Conservation (phyloP, 2,113 vertebrate species). For the Onychostruthus taczanowskii region DNA sequence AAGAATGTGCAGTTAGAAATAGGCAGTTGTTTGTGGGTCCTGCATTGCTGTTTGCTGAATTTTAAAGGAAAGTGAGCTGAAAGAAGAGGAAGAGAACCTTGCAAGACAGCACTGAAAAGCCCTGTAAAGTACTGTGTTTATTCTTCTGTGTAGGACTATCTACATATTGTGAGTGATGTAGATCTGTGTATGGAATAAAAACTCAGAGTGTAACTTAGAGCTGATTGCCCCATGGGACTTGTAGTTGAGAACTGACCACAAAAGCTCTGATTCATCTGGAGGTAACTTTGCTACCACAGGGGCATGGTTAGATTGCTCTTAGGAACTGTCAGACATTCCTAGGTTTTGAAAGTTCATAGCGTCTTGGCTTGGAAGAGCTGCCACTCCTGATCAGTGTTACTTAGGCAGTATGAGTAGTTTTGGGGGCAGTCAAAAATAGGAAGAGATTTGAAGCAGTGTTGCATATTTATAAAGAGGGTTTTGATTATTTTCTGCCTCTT, state of each 20-base stretch:
- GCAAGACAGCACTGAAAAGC: neutral
- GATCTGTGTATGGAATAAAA: neutral
- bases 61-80: neutral
- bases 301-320: neutral
- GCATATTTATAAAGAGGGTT: neutral
- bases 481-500: neutral
- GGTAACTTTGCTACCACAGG: neutral
- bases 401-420: neutral
- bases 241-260: neutral
- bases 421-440: neutral
- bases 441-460: neutral
- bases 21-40: neutral
- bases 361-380: neutral
- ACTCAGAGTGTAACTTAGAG: neutral
- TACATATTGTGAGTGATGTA: neutral
- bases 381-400: neutral
- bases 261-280: slow-evolving; percentile 16
- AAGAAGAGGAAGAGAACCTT: neutral
- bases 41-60: neutral
- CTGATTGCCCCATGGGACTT: neutral
- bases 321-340: neutral
- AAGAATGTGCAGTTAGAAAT: neutral
- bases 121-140: neutral
- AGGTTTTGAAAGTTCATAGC: neutral
- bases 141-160: neutral